A percentile compares a stretch with the other conserved stretches of the same genome.
These are phyloP conservation scores for Pyrgilauda ruficollis DNA, from an alignment of 2,113 vertebrate genomes.

Conservation along the genomic window DNA sequence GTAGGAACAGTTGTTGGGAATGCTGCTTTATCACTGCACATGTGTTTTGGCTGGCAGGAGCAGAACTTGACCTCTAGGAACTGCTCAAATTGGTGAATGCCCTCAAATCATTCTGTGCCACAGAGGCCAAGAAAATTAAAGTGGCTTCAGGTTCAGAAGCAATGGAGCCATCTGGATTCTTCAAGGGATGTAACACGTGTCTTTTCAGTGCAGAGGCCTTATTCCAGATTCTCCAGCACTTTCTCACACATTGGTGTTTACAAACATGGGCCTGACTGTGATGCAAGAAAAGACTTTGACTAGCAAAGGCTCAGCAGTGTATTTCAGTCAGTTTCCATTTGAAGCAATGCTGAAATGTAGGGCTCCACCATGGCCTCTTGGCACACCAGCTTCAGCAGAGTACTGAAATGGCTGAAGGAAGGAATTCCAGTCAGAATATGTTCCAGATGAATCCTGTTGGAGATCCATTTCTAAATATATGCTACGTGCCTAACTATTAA, in stretches of 20 bases:
- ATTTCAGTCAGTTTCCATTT: not conserved
- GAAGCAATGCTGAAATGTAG: not conserved
- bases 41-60: not conserved
- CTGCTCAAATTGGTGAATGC: not conserved
- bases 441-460: constrained; percentile 51
- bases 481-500: constrained; percentile 38
- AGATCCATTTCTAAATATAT: constrained; percentile 44
- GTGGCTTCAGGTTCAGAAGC: not conserved
- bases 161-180: not conserved
- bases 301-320: not conserved
- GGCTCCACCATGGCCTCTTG: not conserved
- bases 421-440: not conserved
- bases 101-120: not conserved
- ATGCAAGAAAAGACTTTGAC: not conserved
- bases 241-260: not conserved
- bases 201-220: not conserved
- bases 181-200: fast-evolving
- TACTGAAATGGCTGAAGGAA: not conserved
- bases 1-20: not conserved
- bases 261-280: not conserved
- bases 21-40: not conserved
- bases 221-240: not conserved
- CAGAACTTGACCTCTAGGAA: not conserved
- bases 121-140: not conserved
- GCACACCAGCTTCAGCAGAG: not conserved